Conservation (phyloP, 37 sponge, comb jelly and placozoan genomes). For the Beroe forskalii region DNA sequence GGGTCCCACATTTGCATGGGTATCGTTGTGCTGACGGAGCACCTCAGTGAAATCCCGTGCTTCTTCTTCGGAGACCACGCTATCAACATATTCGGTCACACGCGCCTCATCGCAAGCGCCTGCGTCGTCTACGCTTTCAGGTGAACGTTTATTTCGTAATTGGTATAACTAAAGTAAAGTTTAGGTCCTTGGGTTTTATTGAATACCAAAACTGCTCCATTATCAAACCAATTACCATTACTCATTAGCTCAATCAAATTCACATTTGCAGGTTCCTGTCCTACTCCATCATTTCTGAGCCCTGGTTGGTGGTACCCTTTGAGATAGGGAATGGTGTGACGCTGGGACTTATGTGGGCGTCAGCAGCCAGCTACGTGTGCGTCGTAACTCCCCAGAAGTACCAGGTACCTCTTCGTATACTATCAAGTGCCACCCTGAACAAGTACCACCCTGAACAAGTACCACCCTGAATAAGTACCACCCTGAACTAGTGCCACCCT, state of each 20-base stretch:
- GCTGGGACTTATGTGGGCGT: conserved; percentile 1
- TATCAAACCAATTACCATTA: too few relatives aligned
- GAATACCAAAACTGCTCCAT: too few relatives aligned
- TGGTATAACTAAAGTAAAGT: too few relatives aligned
- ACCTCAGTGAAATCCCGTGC: conserved; percentile 35
- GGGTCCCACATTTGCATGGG: conserved; percentile 34
- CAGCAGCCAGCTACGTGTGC: conserved; percentile 42
- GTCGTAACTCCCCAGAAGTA: conserved; percentile 18
- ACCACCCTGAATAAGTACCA: not conserved
- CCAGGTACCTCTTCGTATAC: not conserved
- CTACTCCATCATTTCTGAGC: conserved; percentile 13
- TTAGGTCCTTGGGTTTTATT: too few relatives aligned
- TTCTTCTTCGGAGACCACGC: conserved; percentile 53
- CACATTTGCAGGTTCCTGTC: conserved; percentile 48
- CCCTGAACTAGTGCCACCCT: not conserved
- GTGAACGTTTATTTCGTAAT: not conserved
- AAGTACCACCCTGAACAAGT: not conserved
- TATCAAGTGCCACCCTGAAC: not conserved
- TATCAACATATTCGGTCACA: conserved; percentile 49
- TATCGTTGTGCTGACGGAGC: conserved; percentile 34
- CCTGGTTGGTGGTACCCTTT: conserved; percentile 39
- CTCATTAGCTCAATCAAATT: too few relatives aligned
- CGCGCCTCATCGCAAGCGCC: conserved; percentile 7
- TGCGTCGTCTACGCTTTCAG: conserved; percentile 53
- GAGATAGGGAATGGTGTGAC: conserved; percentile 53